phyloP scores from a whole-genome alignment of 2,113 vertebrate genomes.

The Poecile atricapillus region DNA sequence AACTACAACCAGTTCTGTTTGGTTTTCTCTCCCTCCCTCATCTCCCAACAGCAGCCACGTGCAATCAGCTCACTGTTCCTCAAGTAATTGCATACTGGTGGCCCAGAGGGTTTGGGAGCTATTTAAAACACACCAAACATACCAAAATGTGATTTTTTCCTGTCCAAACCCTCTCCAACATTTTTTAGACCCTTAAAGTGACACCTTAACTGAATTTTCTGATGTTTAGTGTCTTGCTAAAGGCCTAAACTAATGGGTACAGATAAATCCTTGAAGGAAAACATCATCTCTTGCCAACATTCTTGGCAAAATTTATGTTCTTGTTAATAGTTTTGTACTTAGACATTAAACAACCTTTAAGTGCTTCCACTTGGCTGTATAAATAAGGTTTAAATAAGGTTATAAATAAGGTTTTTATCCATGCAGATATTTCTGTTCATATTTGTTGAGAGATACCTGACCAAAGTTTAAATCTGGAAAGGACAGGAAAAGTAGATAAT shows the following conservation, averaged over 20 bases:
- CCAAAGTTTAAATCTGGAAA: neutral
- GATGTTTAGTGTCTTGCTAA: neutral
- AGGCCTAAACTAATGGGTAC: neutral
- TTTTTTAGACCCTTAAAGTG: neutral
- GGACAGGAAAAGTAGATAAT: neutral
- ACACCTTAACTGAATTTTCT: neutral
- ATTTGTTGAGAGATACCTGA: neutral
- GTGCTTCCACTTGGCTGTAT: neutral
- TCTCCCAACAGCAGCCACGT: neutral
- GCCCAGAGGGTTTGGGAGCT: neutral
- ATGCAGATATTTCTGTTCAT: neutral
- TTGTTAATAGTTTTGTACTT: neutral
- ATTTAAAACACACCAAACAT: neutral
- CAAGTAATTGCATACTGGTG: neutral
- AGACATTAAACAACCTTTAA: neutral
- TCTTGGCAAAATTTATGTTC: neutral
- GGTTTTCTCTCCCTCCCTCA: neutral
- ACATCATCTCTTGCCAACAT: neutral
- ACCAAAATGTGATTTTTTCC: neutral
- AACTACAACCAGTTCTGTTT: neutral
- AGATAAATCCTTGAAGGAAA: conserved; percentile 14
- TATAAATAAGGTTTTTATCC: neutral
- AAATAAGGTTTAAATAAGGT: neutral
- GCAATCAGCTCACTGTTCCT: neutral
- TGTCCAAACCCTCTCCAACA: neutral